Evolutionary conservation across 2,888 invertebrate species (phyloP).

Genomic region (Tribolium freemani): DNA sequence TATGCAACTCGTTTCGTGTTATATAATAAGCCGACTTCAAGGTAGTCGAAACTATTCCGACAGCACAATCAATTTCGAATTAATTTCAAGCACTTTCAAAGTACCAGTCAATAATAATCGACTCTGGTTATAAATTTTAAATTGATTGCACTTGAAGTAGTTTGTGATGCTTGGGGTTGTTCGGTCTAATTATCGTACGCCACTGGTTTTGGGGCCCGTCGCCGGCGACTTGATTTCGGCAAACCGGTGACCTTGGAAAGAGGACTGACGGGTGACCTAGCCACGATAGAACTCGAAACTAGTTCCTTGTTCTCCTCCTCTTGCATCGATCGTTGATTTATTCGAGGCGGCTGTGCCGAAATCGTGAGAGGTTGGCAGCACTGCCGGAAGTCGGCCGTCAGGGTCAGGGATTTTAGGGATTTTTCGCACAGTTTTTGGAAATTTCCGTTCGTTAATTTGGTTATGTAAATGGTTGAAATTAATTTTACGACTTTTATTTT

Average conservation of each 20-base stretch:
- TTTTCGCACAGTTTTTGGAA: neutral
- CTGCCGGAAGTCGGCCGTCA: slow-evolving; percentile 1
- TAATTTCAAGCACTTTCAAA: too few relatives aligned
- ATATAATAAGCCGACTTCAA: neutral
- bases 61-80: too few relatives aligned
- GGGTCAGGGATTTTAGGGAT: neutral
- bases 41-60: neutral
- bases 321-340: slow-evolving; percentile 7
- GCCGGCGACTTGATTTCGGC: slow-evolving; percentile 38
- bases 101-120: too few relatives aligned
- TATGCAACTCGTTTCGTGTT: neutral
- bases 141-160: too few relatives aligned
- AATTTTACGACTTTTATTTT: too few relatives aligned
- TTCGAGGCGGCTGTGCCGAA: neutral
- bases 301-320: slow-evolving; percentile 43
- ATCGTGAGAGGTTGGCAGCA: neutral
- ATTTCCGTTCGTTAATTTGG: neutral
- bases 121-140: too few relatives aligned
- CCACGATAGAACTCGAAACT: slow-evolving; percentile 45
- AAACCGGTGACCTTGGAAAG: slow-evolving; percentile 46
- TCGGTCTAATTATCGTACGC: neutral
- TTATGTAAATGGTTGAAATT: too few relatives aligned
- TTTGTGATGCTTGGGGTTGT: neutral
- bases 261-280: slow-evolving; percentile 49
- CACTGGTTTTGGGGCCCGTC: neutral